Base-by-base conservation (phyloP, 1,140 invertebrate species). In the Varroa destructor region DNA sequence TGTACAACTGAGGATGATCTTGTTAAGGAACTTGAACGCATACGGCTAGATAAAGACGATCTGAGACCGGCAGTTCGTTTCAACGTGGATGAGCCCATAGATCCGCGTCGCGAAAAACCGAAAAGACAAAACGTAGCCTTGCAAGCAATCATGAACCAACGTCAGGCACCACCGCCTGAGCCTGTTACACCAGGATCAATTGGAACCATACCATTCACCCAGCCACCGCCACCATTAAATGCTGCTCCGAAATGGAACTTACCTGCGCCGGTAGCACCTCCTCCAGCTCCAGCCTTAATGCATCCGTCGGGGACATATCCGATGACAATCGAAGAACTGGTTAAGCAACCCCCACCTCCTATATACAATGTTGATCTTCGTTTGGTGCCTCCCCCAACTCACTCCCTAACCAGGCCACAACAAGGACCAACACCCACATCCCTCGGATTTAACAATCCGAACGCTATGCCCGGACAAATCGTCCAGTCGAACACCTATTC, bases 91-190 rank as follows among this genome's bases (percentile, higher is more conserved):
- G 61, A 67, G 40, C 46, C 46, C 46, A 8, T 51, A 3, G 61
- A 67, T 14, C 14, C 10, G 3, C 37, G 10, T 14, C 40, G 46
- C 12, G 61, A 67, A 37, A 67, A 67, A 8, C 61, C 61, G 14
- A 67, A 67, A n/a, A 67, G 74, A 6, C 73, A 75, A 12, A 75
- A 75, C 67, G 74, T 75, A 14, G 74, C 74, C n/a, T 72, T 75
- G 71, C 74, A 75, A 71, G 74, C 73, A 56, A 51, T 67, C 56
- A 67, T 67, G 61, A 40, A 67, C 40, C 61, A 67, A 67, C 61
- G 46, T 12, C 40, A 67, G 61, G 40, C 12, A 2, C 12, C 46
- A 5, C 61, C 61, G 5, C 14, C 14, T 8, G 61, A 67, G 2
- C 40, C 46, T 5, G 40, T 14, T 37, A 14, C 10, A 14, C 36